Evolutionary conservation across 2,888 invertebrate genomes (phyloP).

Genomic region (Psylliodes chrysocephalus): DNA sequence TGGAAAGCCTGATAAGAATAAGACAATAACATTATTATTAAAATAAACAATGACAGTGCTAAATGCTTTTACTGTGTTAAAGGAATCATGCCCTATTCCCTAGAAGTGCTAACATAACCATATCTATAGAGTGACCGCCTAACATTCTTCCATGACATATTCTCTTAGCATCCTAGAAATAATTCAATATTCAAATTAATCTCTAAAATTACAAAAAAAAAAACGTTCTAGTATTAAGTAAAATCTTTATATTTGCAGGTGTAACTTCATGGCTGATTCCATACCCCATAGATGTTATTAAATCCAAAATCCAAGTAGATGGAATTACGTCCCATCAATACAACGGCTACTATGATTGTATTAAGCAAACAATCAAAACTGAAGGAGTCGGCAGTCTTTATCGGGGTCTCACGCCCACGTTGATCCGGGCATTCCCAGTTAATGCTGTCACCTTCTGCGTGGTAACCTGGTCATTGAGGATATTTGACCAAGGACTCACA

Average conservation of each 20-base stretch:
- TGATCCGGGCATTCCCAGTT: conserved; percentile 89
- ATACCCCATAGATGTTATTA: conserved; percentile 91
- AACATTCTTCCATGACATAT: too few relatives aligned
- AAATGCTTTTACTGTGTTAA: too few relatives aligned
- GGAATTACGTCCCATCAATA: conserved; percentile 69
- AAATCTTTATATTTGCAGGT: conserved; percentile 64
- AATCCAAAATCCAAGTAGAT: conserved; percentile 87
- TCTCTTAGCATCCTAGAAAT: too few relatives aligned
- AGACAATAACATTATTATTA: too few relatives aligned
- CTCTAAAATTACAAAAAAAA: too few relatives aligned
- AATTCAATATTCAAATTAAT: too few relatives aligned
- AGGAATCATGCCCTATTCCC: too few relatives aligned
- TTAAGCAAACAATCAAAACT: conserved; percentile 72
- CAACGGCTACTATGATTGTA: conserved; percentile 78
- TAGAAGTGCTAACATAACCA: too few relatives aligned
- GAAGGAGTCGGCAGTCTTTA: conserved; percentile 81
- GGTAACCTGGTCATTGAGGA: conserved; percentile 80
- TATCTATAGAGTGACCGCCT: too few relatives aligned
- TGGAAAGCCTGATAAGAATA: too few relatives aligned
- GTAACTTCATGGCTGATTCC: conserved; percentile 85
- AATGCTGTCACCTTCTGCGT: conserved; percentile 94
- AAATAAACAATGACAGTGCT: too few relatives aligned
- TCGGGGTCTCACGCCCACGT: conserved; percentile 80
- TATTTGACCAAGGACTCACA: conserved; percentile 48
- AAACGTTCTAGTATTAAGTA: too few relatives aligned